Conservation (phyloP, 2,797 vertebrate genomes). For the Phataginus tricuspis region DNA sequence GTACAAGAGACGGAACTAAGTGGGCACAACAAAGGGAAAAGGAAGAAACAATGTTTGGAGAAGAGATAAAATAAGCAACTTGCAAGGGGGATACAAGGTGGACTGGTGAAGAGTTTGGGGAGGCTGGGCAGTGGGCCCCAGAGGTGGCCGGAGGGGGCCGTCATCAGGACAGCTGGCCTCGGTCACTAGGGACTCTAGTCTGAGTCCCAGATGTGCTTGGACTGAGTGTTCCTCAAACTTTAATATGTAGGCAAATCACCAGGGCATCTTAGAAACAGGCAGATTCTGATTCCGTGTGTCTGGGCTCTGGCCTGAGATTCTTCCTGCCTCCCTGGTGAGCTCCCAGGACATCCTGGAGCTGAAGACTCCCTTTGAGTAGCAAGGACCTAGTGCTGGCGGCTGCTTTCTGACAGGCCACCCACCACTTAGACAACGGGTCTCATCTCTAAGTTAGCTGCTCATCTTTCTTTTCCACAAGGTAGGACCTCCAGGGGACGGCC, state of each 20-base stretch:
- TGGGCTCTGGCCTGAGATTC: not conserved
- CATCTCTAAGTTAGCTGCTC: not conserved
- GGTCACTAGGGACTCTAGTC: not conserved
- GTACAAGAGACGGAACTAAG: not conserved
- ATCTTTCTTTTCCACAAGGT: not conserved
- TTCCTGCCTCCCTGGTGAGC: not conserved
- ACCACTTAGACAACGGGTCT: not conserved
- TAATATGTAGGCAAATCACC: not conserved
- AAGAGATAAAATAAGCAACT: no score
- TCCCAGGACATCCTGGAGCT: not conserved
- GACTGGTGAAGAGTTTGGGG: accelerated
- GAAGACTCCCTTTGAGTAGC: not conserved
- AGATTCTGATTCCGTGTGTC: not conserved
- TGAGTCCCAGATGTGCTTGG: not conserved
- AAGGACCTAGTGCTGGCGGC: accelerated
- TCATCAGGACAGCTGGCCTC: no score
- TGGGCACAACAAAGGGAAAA: not conserved
- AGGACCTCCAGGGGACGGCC: not conserved
- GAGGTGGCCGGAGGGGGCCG: accelerated
- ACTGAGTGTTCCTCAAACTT: not conserved
- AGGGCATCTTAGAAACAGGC: not conserved
- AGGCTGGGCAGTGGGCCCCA: accelerated
- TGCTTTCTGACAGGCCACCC: no score
- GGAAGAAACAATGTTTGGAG: not conserved
- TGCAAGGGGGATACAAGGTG: not conserved